These are phyloP conservation scores for Lasioglossum malachurum DNA, from an alignment of 2,888 invertebrate species.

Conservation along the genomic window DNA sequence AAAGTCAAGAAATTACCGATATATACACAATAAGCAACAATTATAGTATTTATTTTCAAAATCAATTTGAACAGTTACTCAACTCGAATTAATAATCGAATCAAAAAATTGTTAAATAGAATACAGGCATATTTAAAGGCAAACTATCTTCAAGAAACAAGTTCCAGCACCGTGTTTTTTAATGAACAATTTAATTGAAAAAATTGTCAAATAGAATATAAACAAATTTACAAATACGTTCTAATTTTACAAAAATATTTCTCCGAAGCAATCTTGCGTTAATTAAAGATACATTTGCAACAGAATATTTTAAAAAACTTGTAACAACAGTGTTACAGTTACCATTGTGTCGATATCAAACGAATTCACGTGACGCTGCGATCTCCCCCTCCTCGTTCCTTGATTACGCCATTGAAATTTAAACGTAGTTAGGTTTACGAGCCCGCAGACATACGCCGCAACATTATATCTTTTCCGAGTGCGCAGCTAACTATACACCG, in stretches of 20 bases:
- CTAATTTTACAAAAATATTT: background rate
- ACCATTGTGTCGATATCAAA: background rate
- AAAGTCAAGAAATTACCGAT: background rate
- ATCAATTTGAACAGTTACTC: background rate
- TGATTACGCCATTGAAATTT: conserved; percentile 65
- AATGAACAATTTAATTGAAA: background rate
- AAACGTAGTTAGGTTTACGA: conserved; percentile 60
- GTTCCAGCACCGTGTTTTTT: too few relatives aligned
- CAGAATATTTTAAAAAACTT: background rate
- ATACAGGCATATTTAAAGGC: too few relatives aligned
- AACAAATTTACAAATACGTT: background rate
- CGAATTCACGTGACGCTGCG: background rate
- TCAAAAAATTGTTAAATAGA: too few relatives aligned
- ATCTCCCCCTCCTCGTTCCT: conserved; percentile 55
- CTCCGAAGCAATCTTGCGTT: background rate
- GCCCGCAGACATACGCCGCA: background rate
- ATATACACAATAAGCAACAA: background rate
- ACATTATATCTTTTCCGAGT: conserved; percentile 4
- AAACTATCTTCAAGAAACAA: too few relatives aligned
- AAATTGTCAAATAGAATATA: background rate
- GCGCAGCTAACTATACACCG: conserved; percentile 2
- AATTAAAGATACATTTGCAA: background rate
- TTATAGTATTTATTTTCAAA: background rate
- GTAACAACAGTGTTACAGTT: too few relatives aligned
- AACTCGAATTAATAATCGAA: background rate